Percentiles rank a stretch among this genome's conserved stretches.
Evolutionary conservation across 2,888 invertebrate species (phyloP).

Genomic region (Polia nebulosa): DNA sequence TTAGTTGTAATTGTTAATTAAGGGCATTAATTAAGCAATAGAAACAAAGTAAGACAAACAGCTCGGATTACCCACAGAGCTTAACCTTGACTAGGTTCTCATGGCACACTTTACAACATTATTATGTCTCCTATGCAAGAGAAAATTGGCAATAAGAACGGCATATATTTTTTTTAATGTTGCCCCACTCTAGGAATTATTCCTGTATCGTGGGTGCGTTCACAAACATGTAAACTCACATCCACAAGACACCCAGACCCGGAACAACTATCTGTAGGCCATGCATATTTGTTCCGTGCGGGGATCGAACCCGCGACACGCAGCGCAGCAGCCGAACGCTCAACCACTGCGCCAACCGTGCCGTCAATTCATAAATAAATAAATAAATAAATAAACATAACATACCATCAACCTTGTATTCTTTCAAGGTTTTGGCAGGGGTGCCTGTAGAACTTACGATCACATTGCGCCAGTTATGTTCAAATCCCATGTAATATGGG

Average conservation of each 20-base stretch:
- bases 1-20: constrained; percentile 40
- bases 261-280: too few species aligned
- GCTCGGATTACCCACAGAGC: constrained; percentile 6
- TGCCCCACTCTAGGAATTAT: too few species aligned
- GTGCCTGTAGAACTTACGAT: not conserved
- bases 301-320: too few species aligned
- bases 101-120: constrained; percentile 52
- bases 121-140: constrained; percentile 30
- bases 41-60: constrained; percentile 22
- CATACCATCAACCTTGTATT: not conserved
- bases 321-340: too few species aligned
- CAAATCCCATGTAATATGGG: too few species aligned
- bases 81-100: constrained; percentile 55
- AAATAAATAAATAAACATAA: not conserved
- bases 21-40: constrained; percentile 41
- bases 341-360: too few species aligned
- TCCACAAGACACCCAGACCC: too few species aligned
- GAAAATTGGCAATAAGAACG: constrained; percentile 29
- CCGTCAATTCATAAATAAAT: too few species aligned
- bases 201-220: too few species aligned
- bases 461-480: too few species aligned
- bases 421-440: not conserved
- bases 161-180: not conserved
- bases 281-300: too few species aligned
- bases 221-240: too few species aligned